phyloP scores from a whole-genome alignment of 2,113 vertebrate genomes.

The Embiotoca jacksoni region DNA sequence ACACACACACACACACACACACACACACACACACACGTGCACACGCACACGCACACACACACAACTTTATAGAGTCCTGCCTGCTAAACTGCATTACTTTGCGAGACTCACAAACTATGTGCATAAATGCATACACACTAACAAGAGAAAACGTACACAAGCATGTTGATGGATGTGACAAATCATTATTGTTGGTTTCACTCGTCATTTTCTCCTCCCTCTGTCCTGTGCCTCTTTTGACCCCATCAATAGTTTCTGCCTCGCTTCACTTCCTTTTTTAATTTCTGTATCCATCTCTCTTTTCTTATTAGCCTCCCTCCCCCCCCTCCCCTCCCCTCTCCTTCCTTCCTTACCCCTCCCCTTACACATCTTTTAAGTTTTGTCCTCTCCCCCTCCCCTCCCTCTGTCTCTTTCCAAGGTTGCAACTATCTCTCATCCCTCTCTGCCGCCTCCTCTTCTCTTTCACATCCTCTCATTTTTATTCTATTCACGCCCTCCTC shows the following conservation, averaged over 20 bases:
- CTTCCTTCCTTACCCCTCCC: background rate
- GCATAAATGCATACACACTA: background rate
- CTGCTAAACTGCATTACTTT: background rate
- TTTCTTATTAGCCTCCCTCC: background rate
- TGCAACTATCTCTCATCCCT: conserved; percentile 14
- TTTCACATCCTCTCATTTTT: conserved; percentile 35
- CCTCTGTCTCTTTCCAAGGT: conserved; percentile 31
- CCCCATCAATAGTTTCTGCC: conserved; percentile 39
- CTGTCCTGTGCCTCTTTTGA: conserved; percentile 31
- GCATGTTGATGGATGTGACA: conserved; percentile 2
- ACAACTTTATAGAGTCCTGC: background rate
- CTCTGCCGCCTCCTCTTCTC: background rate
- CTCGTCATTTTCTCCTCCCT: conserved; percentile 15
- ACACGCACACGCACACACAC: conserved; percentile 18
- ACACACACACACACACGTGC: too few species aligned
- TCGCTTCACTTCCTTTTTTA: conserved; percentile 49
- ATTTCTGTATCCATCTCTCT: conserved; percentile 42
- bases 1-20: conserved; percentile 24
- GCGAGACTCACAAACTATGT: background rate
- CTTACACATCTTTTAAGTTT: conserved; percentile 17
- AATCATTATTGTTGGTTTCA: conserved; percentile 20
- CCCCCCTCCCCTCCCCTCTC: background rate
- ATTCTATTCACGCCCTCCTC: conserved; percentile 34
- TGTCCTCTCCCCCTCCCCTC: conserved; percentile 12
- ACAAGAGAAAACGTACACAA: background rate